phyloP scores from a whole-genome alignment of 2,797 vertebrate species.

The Cirrhinus molitorella region DNA sequence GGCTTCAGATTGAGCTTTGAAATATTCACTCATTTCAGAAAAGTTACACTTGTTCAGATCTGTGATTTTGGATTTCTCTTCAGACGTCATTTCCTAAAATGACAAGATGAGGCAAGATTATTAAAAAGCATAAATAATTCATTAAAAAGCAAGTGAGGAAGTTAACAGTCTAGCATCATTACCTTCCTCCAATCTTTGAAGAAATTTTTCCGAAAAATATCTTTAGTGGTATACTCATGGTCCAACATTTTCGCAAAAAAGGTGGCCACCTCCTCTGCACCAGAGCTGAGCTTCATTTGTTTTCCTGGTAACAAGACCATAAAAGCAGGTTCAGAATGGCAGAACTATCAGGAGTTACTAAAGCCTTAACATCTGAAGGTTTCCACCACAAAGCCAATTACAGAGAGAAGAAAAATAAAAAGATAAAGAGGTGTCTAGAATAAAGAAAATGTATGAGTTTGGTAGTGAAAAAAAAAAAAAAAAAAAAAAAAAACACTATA shows the following conservation, averaged over 20 bases:
- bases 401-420: too few relatives aligned
- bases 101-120: background rate
- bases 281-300: conserved; percentile 89
- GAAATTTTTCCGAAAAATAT: conserved; percentile 98
- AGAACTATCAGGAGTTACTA: background rate
- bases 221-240: conserved; percentile 98
- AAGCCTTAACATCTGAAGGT: background rate
- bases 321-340: background rate
- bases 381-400: background rate
- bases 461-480: too few relatives aligned
- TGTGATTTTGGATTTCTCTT: conserved; percentile 89
- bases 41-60: conserved; percentile 96
- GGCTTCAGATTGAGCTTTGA: conserved; percentile 95
- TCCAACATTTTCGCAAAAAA: conserved; percentile 99
- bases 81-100: conserved; percentile 93
- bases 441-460: background rate
- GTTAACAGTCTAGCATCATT: background rate
- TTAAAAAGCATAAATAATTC: background rate
- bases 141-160: background rate
- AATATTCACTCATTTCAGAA: conserved; percentile 90
- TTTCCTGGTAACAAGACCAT: conserved; percentile 81
- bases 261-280: conserved; percentile 95
- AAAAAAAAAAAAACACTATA: background rate
- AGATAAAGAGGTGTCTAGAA: background rate
- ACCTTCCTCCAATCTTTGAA: conserved; percentile 99